Conservation (phyloP, 1,140 invertebrate species). For the Trichonephila clavata region DNA sequence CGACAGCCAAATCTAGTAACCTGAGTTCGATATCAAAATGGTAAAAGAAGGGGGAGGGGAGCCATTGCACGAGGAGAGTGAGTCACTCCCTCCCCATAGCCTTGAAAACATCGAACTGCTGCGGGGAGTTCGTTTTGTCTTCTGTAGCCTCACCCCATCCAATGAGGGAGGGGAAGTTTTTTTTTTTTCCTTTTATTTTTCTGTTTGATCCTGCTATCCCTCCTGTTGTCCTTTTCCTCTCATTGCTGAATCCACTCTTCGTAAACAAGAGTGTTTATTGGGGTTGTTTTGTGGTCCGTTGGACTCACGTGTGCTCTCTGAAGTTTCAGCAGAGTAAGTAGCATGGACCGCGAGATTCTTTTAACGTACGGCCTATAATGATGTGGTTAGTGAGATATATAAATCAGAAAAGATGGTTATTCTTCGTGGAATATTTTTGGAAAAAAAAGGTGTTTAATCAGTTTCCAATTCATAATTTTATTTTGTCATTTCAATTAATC, state of each 20-base stretch:
- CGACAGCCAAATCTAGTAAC: conserved; percentile 64
- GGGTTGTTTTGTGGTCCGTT: conserved; percentile 22
- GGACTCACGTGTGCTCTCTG: background rate
- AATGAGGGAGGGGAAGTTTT: conserved; percentile 27
- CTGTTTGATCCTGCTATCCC: background rate
- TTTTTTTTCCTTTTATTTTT: background rate
- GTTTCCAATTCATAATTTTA: background rate
- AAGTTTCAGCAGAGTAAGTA: background rate
- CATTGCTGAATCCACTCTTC: conserved; percentile 10
- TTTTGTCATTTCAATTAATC: too few relatives aligned
- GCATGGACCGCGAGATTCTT: background rate
- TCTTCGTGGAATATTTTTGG: background rate
- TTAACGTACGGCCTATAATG: background rate
- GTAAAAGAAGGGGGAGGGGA: background rate
- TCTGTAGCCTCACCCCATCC: conserved; percentile 27
- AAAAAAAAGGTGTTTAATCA: too few relatives aligned
- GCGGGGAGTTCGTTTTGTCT: conserved; percentile 56
- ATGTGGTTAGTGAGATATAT: background rate
- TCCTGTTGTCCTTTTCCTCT: conserved; percentile 28
- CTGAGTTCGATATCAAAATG: conserved; percentile 18
- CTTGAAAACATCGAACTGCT: conserved; percentile 74
- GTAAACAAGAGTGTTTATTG: conserved; percentile 47
- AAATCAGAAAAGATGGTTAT: background rate
- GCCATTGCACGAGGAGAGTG: background rate
- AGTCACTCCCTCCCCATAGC: conserved; percentile 73